Evolutionary conservation across 2,888 invertebrate genomes (phyloP).

Genomic region (Nymphalis urticae): DNA sequence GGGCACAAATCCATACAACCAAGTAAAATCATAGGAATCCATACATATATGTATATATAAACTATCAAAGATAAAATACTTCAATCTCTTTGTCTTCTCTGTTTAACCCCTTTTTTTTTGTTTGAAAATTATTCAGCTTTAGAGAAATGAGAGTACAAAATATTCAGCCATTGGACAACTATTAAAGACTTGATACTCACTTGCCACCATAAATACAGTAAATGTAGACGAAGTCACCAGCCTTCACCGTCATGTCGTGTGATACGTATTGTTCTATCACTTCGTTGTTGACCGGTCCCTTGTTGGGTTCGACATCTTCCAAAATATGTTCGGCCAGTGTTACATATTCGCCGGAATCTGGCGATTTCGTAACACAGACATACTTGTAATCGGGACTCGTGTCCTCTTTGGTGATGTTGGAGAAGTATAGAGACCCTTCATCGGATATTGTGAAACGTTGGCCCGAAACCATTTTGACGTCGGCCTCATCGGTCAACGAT

Average conservation of each 20-base stretch:
- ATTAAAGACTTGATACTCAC: constrained; percentile 50
- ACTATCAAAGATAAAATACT: no score
- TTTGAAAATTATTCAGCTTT: no score
- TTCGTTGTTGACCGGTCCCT: constrained; percentile 45
- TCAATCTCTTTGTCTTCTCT: no score
- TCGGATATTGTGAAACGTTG: constrained; percentile 57
- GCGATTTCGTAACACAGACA: constrained; percentile 58
- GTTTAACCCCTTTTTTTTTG: no score
- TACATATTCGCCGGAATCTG: constrained; percentile 52
- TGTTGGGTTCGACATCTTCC: constrained; percentile 41
- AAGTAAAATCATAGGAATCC: no score
- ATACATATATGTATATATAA: no score
- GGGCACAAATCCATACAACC: not conserved
- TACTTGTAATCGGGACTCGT: constrained; percentile 51
- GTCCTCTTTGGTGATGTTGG: constrained; percentile 59
- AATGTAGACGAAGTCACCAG: constrained; percentile 52
- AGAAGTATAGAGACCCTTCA: constrained; percentile 62
- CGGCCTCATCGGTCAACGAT: constrained; percentile 34
- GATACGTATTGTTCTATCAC: constrained; percentile 59
- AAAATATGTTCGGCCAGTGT: constrained; percentile 59
- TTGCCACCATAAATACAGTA: constrained; percentile 71
- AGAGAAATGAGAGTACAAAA: no score
- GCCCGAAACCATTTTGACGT: constrained; percentile 46
- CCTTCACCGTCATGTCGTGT: constrained; percentile 52
- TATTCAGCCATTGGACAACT: not conserved